Evolutionary conservation across 1,140 invertebrate species (phyloP).

Genomic region (Hirudo medicinalis): DNA sequence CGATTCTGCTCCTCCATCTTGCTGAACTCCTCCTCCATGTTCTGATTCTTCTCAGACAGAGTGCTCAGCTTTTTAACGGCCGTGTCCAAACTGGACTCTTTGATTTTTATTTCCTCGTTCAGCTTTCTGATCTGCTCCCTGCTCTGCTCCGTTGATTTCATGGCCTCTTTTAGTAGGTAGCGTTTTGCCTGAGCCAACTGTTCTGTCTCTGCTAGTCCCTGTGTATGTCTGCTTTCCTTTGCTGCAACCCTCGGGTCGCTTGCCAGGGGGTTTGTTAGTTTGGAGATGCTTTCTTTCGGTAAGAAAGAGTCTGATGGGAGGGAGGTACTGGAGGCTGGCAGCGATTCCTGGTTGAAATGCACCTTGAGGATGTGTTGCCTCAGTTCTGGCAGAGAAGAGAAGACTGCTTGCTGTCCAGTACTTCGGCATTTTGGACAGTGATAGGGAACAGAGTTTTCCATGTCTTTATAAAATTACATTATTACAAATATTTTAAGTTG

Average conservation of each 20-base stretch:
- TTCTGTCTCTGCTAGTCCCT: not conserved
- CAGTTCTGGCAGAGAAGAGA: conserved; percentile 5
- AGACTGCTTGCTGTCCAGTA: not conserved
- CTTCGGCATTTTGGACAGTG: conserved; percentile 11
- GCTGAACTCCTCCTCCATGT: not conserved
- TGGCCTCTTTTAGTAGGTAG: conserved; percentile 4
- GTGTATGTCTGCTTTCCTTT: not conserved
- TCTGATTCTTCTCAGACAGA: not conserved
- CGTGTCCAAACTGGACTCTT: not conserved
- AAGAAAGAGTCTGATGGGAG: not conserved
- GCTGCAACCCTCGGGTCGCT: not conserved
- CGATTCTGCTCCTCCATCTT: conserved; percentile 7
- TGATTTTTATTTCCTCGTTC: conserved; percentile 12
- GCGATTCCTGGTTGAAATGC: not conserved
- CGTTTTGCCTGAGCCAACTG: conserved; percentile 5
- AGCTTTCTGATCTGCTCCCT: conserved; percentile 9
- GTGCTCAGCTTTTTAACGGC: not conserved
- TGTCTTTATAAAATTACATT: too few relatives aligned
- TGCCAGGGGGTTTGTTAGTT: not conserved
- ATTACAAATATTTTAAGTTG: too few relatives aligned
- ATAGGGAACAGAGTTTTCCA: not conserved
- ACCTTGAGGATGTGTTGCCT: conserved; percentile 4
- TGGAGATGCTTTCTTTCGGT: not conserved
- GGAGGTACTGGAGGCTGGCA: not conserved
- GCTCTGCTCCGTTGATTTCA: conserved; percentile 3